Percentiles rank a stretch among this genome's conserved stretches.
These are phyloP conservation scores for Piaya cayana DNA, from an alignment of 2,113 vertebrate genomes.

Conservation along the genomic window DNA sequence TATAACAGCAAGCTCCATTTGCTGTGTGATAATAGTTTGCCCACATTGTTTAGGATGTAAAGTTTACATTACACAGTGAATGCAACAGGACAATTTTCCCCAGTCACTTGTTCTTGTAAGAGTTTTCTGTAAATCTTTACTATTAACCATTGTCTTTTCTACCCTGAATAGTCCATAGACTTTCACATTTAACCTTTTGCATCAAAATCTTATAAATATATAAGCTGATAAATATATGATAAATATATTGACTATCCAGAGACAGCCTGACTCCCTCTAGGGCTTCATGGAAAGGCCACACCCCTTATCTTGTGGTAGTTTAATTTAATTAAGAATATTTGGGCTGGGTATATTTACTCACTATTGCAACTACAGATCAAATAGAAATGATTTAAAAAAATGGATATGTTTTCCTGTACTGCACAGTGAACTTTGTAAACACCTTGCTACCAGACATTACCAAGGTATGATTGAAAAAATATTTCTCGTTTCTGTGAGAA, in stretches of 20 bases:
- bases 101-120: not conserved
- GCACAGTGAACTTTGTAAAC: not conserved
- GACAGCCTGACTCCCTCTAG: not conserved
- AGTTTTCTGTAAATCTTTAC: not conserved
- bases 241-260: not conserved
- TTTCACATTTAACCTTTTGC: not conserved
- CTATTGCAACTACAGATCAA: not conserved
- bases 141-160: not conserved
- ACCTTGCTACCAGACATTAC: not conserved
- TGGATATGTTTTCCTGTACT: not conserved
- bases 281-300: not conserved
- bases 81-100: not conserved
- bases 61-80: not conserved
- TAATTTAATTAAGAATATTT: not conserved
- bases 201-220: not conserved
- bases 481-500: not conserved
- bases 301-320: not conserved
- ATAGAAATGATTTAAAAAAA: not conserved
- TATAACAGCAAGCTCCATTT: not conserved
- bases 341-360: not conserved
- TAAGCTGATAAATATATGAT: too few relatives aligned
- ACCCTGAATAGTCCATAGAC: not conserved
- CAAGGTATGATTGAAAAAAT: not conserved
- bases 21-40: not conserved
- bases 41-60: not conserved